Evolutionary conservation across 2,888 invertebrate species (phyloP).

Genomic region (Agonopterix subpropinquella): DNA sequence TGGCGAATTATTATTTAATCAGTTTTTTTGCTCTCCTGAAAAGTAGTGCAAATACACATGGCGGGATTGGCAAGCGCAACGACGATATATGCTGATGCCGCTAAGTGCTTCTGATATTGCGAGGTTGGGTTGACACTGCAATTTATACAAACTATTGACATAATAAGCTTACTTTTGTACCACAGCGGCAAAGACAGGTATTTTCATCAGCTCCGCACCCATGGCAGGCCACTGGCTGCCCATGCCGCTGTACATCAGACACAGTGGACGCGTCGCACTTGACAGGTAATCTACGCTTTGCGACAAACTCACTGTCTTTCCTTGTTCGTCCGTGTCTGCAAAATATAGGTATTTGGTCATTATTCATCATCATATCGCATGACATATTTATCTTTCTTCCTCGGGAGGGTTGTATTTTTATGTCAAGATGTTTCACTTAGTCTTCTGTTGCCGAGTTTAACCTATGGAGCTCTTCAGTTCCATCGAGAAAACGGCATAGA

Average conservation of each 20-base stretch:
- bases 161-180: slow-evolving; percentile 36
- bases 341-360: background rate
- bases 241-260: slow-evolving; percentile 80
- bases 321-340: slow-evolving; percentile 11
- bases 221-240: slow-evolving; percentile 79
- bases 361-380: background rate
- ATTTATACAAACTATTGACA: background rate
- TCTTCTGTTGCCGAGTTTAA: too few relatives aligned
- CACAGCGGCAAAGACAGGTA: slow-evolving; percentile 66
- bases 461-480: too few relatives aligned
- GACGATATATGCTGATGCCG: too few relatives aligned
- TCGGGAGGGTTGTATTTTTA: too few relatives aligned
- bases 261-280: slow-evolving; percentile 59
- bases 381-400: background rate
- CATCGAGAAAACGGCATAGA: too few relatives aligned
- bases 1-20: too few relatives aligned
- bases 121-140: too few relatives aligned
- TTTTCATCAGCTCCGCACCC: slow-evolving; percentile 72
- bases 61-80: too few relatives aligned
- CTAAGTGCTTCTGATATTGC: too few relatives aligned
- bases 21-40: too few relatives aligned
- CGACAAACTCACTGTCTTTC: slow-evolving; percentile 12
- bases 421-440: too few relatives aligned
- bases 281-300: slow-evolving; percentile 20
- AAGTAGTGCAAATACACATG: too few relatives aligned